A percentile compares a stretch with the other conserved stretches of the same genome.
Conservation (phyloP, 2,113 vertebrate species). For the Corythoichthys haematopterus region DNA sequence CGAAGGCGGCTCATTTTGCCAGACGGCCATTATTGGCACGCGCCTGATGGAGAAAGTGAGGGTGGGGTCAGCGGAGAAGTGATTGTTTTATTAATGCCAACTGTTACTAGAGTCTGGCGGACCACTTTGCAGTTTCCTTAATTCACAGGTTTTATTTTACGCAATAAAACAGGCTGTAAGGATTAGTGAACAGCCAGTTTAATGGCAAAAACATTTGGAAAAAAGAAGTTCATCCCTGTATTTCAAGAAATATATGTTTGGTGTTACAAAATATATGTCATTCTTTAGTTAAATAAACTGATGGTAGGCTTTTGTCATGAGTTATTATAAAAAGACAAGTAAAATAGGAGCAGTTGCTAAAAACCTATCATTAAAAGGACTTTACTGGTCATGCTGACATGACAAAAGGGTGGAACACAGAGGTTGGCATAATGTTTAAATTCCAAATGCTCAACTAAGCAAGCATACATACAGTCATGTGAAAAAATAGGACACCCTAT, state of each 20-base stretch:
- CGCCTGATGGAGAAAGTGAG: conserved; percentile 10
- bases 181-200: background rate
- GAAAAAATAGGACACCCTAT: too few species aligned
- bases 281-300: background rate
- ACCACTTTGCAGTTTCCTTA: conserved; percentile 1
- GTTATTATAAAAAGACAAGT: background rate
- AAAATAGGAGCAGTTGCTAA: background rate
- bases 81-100: conserved; percentile 4
- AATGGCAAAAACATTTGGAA: background rate
- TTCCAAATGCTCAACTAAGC: background rate
- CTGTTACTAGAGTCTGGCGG: conserved; percentile 1
- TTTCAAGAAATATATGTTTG: background rate
- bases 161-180: background rate
- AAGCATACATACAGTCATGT: too few species aligned
- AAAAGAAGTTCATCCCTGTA: background rate
- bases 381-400: background rate
- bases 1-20: conserved; percentile 36
- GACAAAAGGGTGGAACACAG: background rate
- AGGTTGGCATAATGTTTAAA: background rate
- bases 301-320: background rate
- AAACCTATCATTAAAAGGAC: background rate
- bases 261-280: background rate
- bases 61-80: conserved; percentile 5
- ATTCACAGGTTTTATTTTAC: background rate
- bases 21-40: conserved; percentile 39